phyloP scores from a whole-genome alignment of 2,797 vertebrate genomes.

The Sebastes matsubarae region DNA sequence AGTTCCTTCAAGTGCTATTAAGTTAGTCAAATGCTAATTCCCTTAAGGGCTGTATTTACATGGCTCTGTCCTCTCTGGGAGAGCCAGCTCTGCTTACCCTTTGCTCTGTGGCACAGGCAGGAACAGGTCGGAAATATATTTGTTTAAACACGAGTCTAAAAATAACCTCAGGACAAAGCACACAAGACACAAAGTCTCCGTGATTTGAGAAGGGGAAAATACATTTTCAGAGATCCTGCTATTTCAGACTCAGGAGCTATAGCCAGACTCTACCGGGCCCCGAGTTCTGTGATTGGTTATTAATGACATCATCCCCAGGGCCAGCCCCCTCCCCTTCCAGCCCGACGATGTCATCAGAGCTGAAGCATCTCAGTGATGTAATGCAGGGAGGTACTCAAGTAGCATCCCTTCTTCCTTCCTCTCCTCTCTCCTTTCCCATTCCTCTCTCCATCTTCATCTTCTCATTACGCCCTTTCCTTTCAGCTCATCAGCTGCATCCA shows the following conservation, averaged over 20 bases:
- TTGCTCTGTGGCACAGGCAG: slow-evolving; percentile 20
- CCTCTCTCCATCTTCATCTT: slow-evolving; percentile 23
- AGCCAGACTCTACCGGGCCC: slow-evolving; percentile 27
- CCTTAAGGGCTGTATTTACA: slow-evolving; percentile 30
- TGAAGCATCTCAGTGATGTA: slow-evolving; percentile 82
- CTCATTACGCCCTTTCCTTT: slow-evolving; percentile 30
- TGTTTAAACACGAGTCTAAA: slow-evolving; percentile 58
- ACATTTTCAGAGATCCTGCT: slow-evolving; percentile 52
- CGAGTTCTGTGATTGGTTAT: slow-evolving; percentile 70
- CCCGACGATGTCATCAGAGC: slow-evolving; percentile 78
- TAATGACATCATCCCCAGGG: slow-evolving; percentile 79
- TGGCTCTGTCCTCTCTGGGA: slow-evolving; percentile 1
- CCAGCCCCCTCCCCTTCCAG: slow-evolving; percentile 42
- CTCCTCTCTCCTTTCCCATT: slow-evolving; percentile 28
- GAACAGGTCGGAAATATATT: slow-evolving; percentile 45
- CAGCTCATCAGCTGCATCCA: slow-evolving; percentile 32
- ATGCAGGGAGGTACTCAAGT: slow-evolving; percentile 74
- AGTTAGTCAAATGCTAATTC: slow-evolving; percentile 42
- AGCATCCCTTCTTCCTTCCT: slow-evolving; percentile 37
- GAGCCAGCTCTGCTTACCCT: slow-evolving; percentile 26
- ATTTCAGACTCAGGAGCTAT: slow-evolving; percentile 45
- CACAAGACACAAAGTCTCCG: slow-evolving; percentile 24
- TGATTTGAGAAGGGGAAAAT: slow-evolving; percentile 45
- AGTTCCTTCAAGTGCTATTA: slow-evolving; percentile 46
- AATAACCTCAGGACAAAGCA: slow-evolving; percentile 49